Percentiles rank a stretch among this genome's conserved stretches.
These are phyloP conservation scores for Xerus inauris DNA, from an alignment of 2,113 vertebrate species.

Conservation along the genomic window DNA sequence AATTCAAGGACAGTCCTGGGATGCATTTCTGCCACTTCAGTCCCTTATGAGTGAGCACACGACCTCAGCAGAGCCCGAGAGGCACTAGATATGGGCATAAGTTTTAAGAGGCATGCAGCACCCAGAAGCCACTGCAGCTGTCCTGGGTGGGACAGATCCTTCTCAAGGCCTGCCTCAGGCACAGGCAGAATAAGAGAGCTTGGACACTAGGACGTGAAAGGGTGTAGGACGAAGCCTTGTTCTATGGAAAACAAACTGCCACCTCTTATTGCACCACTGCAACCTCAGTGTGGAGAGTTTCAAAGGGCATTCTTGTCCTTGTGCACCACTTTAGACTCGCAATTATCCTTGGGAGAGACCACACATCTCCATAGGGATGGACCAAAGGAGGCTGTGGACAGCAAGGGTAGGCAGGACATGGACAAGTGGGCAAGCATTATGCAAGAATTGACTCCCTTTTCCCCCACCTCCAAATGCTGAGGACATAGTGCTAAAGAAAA, in stretches of 20 bases:
- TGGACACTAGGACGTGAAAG: neutral
- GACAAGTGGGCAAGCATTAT: rapidly evolving
- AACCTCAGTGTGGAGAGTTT: neutral
- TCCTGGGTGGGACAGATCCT: neutral
- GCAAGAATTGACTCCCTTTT: neutral
- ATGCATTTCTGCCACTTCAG: neutral
- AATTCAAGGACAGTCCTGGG: neutral
- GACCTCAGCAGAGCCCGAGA: neutral
- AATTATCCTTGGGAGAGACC: neutral
- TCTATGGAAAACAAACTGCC: neutral
- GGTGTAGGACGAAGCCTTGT: neutral
- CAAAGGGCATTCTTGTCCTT: neutral
- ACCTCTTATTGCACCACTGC: neutral
- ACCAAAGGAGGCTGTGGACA: too few relatives aligned
- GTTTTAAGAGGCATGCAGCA: neutral
- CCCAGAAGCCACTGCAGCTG: neutral
- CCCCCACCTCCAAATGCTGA: neutral
- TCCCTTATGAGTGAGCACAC: neutral
- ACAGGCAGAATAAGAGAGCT: neutral
- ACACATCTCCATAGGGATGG: neutral
- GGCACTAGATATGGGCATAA: neutral
- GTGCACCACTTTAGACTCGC: neutral
- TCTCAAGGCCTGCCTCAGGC: neutral
- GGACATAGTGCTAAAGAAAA: neutral
- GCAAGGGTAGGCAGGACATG: too few relatives aligned